Conservation (phyloP, 35 echinoderm and acorn worm species). For the Diadema setosum region DNA sequence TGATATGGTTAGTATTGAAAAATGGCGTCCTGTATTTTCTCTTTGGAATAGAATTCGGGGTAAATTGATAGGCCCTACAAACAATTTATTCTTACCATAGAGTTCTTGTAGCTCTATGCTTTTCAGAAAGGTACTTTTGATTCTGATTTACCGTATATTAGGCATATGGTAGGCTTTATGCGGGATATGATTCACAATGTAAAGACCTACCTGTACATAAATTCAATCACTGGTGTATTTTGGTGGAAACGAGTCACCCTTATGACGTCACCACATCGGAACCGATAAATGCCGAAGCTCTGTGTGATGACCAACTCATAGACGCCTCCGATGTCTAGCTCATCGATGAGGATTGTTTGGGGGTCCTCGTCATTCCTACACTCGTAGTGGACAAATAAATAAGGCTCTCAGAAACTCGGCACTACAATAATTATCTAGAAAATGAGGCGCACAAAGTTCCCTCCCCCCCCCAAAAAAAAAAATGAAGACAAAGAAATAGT, state of each 20-base stretch:
- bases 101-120: neutral
- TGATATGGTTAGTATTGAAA: too few relatives aligned
- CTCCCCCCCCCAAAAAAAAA: neutral
- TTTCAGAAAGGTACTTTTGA: neutral
- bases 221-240: constrained; percentile 35
- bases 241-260: constrained; percentile 23
- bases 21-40: too few relatives aligned
- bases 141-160: neutral
- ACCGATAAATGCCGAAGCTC: constrained; percentile 8
- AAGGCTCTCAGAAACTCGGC: neutral
- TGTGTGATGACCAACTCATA: constrained; percentile 51
- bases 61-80: neutral
- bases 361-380: constrained; percentile 28
- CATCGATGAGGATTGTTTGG: constrained; percentile 38
- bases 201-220: constrained; percentile 34
- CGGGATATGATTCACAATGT: neutral
- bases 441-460: neutral
- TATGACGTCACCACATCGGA: constrained; percentile 46
- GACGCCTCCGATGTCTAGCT: constrained; percentile 12
- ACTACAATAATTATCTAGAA: too few relatives aligned
- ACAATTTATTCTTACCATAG: neutral
- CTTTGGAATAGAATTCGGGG: neutral
- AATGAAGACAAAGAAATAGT: neutral
- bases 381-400: neutral
- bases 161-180: neutral